Conservation (phyloP, 2,888 invertebrate species). For the Conops quadrifasciatus region DNA sequence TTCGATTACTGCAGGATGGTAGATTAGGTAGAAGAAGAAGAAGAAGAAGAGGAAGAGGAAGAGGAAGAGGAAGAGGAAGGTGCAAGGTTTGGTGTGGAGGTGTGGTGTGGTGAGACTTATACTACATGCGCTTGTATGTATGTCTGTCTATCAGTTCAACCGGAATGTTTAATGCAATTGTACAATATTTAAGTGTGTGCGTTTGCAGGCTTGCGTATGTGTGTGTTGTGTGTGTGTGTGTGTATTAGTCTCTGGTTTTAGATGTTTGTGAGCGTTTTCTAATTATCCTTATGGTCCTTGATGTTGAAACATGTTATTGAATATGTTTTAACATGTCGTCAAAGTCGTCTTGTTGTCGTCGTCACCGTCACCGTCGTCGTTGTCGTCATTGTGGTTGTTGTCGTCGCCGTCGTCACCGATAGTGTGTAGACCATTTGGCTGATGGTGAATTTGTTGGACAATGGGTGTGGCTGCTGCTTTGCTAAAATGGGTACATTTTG, state of each 20-base stretch:
- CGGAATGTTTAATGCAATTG: no score
- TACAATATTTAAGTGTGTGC: conserved; percentile 11
- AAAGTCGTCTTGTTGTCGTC: background rate
- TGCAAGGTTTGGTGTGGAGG: no score
- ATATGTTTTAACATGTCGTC: conserved; percentile 28
- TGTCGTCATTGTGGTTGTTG: background rate
- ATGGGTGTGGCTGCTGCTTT: background rate
- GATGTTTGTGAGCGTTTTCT: conserved; percentile 39
- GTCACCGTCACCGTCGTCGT: background rate
- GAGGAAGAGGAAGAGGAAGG: background rate
- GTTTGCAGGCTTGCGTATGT: background rate
- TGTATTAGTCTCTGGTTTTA: background rate
- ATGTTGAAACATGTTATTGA: conserved; percentile 34
- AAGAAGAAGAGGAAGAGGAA: background rate
- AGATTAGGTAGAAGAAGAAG: background rate
- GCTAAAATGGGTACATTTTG: conserved; percentile 6
- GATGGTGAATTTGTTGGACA: no score
- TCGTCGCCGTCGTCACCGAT: background rate
- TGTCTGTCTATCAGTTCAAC: background rate
- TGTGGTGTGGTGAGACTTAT: no score
- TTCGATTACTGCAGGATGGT: background rate
- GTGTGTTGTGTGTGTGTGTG: background rate
- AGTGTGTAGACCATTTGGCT: background rate
- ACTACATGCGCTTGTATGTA: background rate
- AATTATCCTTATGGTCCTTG: conserved; percentile 48